Evolutionary conservation across 2,113 vertebrate genomes (phyloP).

Genomic region (Centrocercus urophasianus): DNA sequence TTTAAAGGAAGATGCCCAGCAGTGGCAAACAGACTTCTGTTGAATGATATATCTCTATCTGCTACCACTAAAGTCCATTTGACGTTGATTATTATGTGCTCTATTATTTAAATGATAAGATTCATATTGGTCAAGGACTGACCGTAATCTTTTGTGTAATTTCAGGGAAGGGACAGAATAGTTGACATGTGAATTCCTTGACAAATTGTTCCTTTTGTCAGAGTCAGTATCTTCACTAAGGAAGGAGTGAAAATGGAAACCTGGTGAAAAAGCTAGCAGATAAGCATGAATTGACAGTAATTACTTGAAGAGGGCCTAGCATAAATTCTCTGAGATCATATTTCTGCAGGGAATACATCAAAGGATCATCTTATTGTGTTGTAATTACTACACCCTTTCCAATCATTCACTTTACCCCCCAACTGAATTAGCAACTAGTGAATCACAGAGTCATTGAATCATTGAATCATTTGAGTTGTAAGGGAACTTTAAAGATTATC

Average conservation of each 20-base stretch:
- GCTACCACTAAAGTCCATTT: slow-evolving; percentile 19
- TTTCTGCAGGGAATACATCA: slow-evolving; percentile 55
- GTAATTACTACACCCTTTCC: slow-evolving; percentile 59
- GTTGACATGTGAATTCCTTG: slow-evolving; percentile 15
- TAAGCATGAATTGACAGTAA: slow-evolving; percentile 72
- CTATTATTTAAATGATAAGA: slow-evolving; percentile 50
- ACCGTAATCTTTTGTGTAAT: slow-evolving; percentile 54
- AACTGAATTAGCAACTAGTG: slow-evolving; percentile 25
- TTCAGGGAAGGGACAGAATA: slow-evolving; percentile 7
- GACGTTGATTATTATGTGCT: slow-evolving; percentile 28
- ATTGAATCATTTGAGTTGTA: no score
- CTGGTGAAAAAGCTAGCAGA: slow-evolving; percentile 55
- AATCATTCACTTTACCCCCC: background rate
- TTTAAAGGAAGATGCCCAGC: slow-evolving; percentile 53
- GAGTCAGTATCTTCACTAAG: slow-evolving; percentile 53
- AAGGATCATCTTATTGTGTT: slow-evolving; percentile 46
- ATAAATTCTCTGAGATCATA: slow-evolving; percentile 66
- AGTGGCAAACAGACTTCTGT: background rate
- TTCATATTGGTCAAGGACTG: background rate
- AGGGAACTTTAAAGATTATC: no score
- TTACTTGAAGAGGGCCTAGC: slow-evolving; percentile 58
- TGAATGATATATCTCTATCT: background rate
- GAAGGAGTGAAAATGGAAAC: slow-evolving; percentile 28
- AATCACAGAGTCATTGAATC: background rate
- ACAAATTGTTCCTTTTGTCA: slow-evolving; percentile 72